Evolutionary conservation across 1,140 invertebrate genomes (phyloP).

Genomic region (Listronotus oregonensis): DNA sequence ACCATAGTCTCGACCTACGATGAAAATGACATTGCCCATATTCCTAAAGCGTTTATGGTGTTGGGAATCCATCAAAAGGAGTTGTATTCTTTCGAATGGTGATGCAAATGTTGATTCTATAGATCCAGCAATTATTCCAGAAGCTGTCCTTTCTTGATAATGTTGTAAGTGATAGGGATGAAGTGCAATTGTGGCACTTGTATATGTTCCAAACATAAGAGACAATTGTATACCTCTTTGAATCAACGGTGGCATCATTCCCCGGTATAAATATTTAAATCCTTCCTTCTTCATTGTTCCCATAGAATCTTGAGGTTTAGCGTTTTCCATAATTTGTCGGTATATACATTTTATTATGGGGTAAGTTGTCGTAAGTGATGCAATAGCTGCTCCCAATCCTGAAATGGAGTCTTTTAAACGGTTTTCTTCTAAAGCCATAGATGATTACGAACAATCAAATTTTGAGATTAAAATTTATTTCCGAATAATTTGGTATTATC

Average conservation of each 20-base stretch:
- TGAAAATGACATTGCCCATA: neutral
- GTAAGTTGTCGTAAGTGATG: neutral
- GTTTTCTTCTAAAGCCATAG: constrained; percentile 1
- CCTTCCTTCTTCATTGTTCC: constrained; percentile 15
- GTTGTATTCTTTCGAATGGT: constrained; percentile 16
- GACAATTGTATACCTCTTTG: constrained; percentile 15
- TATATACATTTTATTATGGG: constrained; percentile 5
- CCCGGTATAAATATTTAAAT: constrained; percentile 7
- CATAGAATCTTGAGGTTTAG: neutral
- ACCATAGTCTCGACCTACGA: constrained; percentile 6
- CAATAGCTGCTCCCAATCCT: neutral
- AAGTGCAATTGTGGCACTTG: constrained; percentile 3
- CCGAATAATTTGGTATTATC: no score
- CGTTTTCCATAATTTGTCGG: constrained; percentile 1
- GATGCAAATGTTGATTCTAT: constrained; percentile 4
- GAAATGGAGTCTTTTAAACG: neutral
- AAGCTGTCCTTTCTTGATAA: constrained; percentile 14
- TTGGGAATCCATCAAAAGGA: constrained; percentile 10
- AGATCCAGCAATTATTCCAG: constrained; percentile 2
- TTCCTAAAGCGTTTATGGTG: constrained; percentile 18
- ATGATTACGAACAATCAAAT: neutral
- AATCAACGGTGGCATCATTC: constrained; percentile 6
- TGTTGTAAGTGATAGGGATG: constrained; percentile 6
- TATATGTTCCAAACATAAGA: constrained; percentile 22
- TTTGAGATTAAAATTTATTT: no score